Percentiles rank a stretch among this genome's conserved stretches.
Evolutionary conservation across 2,797 vertebrate species (phyloP).

Genomic region (Neopelma chrysocephalum): DNA sequence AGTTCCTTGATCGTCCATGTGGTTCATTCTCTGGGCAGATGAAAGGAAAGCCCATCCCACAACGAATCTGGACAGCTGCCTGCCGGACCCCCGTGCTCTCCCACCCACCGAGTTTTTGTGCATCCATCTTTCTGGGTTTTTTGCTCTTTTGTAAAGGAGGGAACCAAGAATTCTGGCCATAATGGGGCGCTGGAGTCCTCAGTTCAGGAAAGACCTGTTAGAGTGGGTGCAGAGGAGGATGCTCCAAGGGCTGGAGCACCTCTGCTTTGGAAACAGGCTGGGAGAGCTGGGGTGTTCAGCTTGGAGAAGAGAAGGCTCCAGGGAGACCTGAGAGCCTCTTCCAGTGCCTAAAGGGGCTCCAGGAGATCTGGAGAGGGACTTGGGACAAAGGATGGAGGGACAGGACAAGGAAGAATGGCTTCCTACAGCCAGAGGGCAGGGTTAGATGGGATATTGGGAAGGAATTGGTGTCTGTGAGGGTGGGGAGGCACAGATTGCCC

Average conservation of each 20-base stretch:
- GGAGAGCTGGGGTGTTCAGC: rapidly evolving
- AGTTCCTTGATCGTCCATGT: rapidly evolving
- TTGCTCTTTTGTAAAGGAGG: neutral
- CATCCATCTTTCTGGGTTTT: neutral
- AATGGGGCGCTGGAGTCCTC: neutral
- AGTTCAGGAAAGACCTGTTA: neutral
- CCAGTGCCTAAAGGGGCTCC: neutral
- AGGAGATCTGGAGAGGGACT: neutral
- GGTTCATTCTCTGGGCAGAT: neutral
- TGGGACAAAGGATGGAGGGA: neutral
- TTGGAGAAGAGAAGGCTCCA: neutral
- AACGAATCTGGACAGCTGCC: neutral
- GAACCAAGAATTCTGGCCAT: neutral
- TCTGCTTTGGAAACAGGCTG: neutral
- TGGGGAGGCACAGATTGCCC: neutral
- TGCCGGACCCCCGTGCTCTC: neutral
- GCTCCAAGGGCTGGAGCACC: neutral
- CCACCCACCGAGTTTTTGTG: rapidly evolving
- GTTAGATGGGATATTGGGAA: rapidly evolving
- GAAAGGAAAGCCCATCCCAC: neutral
- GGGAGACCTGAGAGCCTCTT: neutral
- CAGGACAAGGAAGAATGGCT: neutral
- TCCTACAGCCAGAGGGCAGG: neutral
- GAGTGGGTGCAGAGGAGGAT: rapidly evolving
- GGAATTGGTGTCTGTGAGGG: rapidly evolving